phyloP scores from a whole-genome alignment of 2,113 vertebrate genomes.

The Phodopus roborovskii region DNA sequence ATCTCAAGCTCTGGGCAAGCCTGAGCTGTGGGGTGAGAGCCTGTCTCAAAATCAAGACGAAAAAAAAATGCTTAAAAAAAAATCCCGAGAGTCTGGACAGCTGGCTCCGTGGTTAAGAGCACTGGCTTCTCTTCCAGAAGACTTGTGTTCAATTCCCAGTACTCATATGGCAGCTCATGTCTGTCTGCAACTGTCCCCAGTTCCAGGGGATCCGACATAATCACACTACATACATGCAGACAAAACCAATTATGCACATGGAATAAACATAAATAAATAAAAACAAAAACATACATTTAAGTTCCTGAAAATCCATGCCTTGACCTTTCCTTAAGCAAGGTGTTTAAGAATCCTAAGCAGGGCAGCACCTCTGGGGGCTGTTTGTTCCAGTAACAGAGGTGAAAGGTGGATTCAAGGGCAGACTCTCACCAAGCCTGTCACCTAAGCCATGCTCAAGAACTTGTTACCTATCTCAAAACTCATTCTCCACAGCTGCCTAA shows the following conservation, averaged over 20 bases:
- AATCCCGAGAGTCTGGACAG: not conserved
- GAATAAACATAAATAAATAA: not conserved
- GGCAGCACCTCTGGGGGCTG: fast-evolving
- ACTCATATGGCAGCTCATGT: not conserved
- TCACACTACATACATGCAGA: not conserved
- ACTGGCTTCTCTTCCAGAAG: not conserved
- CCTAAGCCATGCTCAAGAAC: no score
- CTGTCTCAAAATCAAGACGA: not conserved
- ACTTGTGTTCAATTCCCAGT: not conserved
- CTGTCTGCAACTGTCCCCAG: not conserved
- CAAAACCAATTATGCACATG: not conserved
- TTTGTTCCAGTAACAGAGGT: not conserved
- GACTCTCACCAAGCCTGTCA: not conserved
- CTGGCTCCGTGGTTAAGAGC: not conserved
- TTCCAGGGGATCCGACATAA: not conserved
- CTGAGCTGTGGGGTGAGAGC: not conserved
- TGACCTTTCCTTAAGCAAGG: not conserved
- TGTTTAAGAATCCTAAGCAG: not conserved
- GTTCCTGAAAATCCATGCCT: not conserved
- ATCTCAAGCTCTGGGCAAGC: no score
- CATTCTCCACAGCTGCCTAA: no score
- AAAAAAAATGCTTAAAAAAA: not conserved
- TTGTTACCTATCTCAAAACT: not conserved
- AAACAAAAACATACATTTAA: not conserved
- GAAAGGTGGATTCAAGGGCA: not conserved